Percentiles rank a stretch among this genome's conserved stretches.
These are phyloP conservation scores for Frankliniella intonsa DNA, from an alignment of 2,888 invertebrate genomes.

Conservation along the genomic window DNA sequence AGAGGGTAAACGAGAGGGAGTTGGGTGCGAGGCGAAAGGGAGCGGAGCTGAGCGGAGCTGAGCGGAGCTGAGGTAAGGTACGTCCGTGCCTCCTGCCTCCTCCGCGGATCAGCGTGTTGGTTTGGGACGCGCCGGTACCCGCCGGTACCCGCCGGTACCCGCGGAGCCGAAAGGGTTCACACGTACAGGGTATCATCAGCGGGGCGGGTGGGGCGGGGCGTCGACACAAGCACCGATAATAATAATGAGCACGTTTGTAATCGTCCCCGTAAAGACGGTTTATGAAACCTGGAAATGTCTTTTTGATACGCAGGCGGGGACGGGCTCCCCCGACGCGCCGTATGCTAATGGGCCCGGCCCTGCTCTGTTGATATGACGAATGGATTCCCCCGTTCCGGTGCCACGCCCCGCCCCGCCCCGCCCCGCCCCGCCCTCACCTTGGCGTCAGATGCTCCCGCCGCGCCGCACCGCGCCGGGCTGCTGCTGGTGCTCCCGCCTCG, in stretches of 20 bases:
- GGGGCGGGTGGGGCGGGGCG: no score
- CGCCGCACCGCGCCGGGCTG: neutral
- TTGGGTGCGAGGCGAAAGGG: no score
- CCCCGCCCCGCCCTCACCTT: neutral
- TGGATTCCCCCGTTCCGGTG: neutral
- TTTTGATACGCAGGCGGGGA: neutral
- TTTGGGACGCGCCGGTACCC: no score
- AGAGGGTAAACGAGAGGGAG: neutral
- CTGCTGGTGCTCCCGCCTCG: neutral
- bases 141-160: no score
- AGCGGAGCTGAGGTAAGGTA: no score
- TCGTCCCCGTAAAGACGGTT: neutral
- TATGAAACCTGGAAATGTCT: neutral
- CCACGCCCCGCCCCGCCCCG: neutral
- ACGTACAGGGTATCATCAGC: no score
- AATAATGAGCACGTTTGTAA: no score
- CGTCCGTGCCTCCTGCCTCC: no score
- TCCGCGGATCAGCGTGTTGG: no score
- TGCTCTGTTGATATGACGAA: neutral
- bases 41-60: no score
- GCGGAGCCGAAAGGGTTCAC: no score
- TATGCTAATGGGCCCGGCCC: neutral
- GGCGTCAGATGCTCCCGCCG: neutral
- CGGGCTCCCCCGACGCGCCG: neutral
- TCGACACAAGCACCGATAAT: no score